Base-by-base conservation (phyloP, 2,113 vertebrate species). In the Solea solea region DNA sequence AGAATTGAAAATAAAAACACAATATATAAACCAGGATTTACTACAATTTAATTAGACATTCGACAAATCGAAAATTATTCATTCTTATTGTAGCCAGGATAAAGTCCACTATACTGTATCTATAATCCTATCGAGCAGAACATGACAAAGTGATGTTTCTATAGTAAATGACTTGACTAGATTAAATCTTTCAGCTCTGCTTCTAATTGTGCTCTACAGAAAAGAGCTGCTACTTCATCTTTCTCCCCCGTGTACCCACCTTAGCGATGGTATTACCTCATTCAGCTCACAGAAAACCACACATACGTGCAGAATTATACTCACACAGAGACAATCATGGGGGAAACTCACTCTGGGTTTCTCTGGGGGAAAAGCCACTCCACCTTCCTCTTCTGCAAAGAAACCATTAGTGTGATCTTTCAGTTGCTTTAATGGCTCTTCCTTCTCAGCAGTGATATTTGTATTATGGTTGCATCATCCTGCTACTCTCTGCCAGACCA, bases 381-480 rank as follows among this genome's bases (percentile, higher is more conserved):
- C 50, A 80, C 72, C 66, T 83, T 60, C 39, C 72, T 46, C 41
- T 15, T 74, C 69, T 74, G 68, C 80, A 80, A 77, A 85, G 74
- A 84, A 89, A 56, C 81, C 88, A 88, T 90, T 88, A 90, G 81
- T 74, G 60, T 58, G 25, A 67, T 72, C 74, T 45, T 80, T 76
- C 68, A 77, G 67, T 80, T 9, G 44, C 78, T 50, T 60, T 88
- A 89, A 90, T 90, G 78, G 78, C 81, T 50, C 71, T 73, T 64
- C 40, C 67, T 84, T 54, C 80, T 72, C 83, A 78, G 60, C 64
- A 45, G 58, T 64, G 69, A 75, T 64, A 53, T 79, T 71, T 74
- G 25, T 76, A 61, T 77, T 70, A 14, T 49, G 59, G 56, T 68
- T 65, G 62, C 62, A 74, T 58, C 72, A 51, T 62, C 66, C 48